These are phyloP conservation scores for Agonum fuliginosum DNA, from an alignment of 2,888 invertebrate genomes.

Conservation along the genomic window DNA sequence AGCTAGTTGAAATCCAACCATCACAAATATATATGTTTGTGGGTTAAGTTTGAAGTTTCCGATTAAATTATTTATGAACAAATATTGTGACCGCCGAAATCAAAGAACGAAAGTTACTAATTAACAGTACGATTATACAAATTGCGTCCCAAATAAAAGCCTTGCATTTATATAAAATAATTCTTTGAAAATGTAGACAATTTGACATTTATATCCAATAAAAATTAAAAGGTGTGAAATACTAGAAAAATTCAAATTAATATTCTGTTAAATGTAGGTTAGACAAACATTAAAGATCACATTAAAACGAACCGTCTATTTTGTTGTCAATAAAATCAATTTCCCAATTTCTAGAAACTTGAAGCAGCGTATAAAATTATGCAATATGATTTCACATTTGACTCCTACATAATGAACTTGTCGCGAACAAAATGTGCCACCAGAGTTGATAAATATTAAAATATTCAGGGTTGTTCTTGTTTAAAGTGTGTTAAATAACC, in stretches of 20 bases:
- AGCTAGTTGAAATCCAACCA: too few species aligned
- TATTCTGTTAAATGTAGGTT: conserved; percentile 14
- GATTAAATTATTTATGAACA: too few species aligned
- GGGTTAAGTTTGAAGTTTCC: too few species aligned
- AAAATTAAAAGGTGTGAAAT: conserved; percentile 33
- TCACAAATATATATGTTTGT: too few species aligned
- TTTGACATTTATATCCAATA: conserved; percentile 13
- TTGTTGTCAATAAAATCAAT: conserved; percentile 12
- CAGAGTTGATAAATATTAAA: conserved; percentile 1
- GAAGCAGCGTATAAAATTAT: neutral
- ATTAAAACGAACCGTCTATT: conserved; percentile 19
- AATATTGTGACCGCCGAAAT: too few species aligned
- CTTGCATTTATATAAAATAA: neutral
- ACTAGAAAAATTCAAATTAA: neutral
- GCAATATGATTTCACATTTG: neutral
- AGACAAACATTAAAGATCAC: conserved; percentile 3
- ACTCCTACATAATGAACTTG: conserved; percentile 7
- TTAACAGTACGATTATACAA: conserved; percentile 5
- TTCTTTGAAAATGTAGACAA: neutral
- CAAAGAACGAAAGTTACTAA: neutral
- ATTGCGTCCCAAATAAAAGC: conserved; percentile 5
- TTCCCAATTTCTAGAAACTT: neutral
- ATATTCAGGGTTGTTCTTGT: conserved; percentile 1
- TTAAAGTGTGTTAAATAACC: conserved; percentile 14
- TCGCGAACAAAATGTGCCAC: neutral